Conservation (phyloP, 2,888 invertebrate species). For the Malthinus flaveolus region DNA sequence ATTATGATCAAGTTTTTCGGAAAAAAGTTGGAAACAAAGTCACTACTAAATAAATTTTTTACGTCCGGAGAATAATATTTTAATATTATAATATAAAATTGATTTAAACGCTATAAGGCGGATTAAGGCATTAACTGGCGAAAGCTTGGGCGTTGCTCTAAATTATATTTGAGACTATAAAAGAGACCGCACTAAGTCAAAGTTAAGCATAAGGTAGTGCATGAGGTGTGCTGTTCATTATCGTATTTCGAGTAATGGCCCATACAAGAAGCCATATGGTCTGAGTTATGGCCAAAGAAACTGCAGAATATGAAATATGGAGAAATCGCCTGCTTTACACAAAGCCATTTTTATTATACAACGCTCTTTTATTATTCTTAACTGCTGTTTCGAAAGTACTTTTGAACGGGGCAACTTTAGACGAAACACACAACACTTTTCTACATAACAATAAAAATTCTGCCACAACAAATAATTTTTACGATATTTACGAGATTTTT, state of each 20-base stretch:
- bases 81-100: no score
- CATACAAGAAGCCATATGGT: constrained; percentile 36
- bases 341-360: constrained; percentile 28
- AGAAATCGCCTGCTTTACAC: constrained; percentile 25
- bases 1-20: constrained; percentile 32
- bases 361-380: constrained; percentile 10
- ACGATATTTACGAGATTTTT: no score
- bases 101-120: no score
- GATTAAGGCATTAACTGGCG: no score
- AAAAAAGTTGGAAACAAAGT: constrained; percentile 20
- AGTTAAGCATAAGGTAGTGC: constrained; percentile 36
- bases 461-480: no score
- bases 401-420: neutral
- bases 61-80: no score
- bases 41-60: constrained; percentile 3
- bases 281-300: constrained; percentile 39
- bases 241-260: constrained; percentile 38
- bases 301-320: constrained; percentile 32
- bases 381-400: constrained; percentile 16
- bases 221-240: constrained; percentile 42
- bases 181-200: constrained; percentile 39
- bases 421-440: neutral
- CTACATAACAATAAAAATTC: neutral
- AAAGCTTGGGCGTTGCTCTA: neutral
- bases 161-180: constrained; percentile 35